These are phyloP conservation scores for Neoarius graeffei DNA, from an alignment of 2,113 vertebrate species.

Conservation along the genomic window DNA sequence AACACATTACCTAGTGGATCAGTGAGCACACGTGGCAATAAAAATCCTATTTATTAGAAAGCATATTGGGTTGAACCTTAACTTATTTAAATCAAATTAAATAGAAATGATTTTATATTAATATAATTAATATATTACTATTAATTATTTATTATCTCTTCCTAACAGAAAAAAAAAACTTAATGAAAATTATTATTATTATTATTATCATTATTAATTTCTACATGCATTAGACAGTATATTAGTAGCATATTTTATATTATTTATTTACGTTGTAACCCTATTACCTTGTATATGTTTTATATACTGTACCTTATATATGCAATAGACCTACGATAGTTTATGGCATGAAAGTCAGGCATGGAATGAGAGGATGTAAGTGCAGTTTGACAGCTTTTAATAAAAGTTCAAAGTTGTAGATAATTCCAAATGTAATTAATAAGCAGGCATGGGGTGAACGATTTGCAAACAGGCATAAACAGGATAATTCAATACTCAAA, in stretches of 20 bases:
- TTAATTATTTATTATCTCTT: neutral
- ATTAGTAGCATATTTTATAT: neutral
- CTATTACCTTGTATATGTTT: neutral
- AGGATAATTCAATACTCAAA: too few relatives aligned
- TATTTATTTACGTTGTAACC: too few relatives aligned
- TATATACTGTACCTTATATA: neutral
- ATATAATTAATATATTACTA: conserved; percentile 35
- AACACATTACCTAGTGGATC: conserved; percentile 1
- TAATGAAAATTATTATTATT: neutral
- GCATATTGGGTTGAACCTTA: neutral
- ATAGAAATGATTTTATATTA: conserved; percentile 10
- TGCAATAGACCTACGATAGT: neutral
- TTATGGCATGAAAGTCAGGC: too few relatives aligned
- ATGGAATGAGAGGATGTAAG: too few relatives aligned
- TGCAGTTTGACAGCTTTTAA: too few relatives aligned
- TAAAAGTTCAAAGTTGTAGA: too few relatives aligned
- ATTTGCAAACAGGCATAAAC: too few relatives aligned
- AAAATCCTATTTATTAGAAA: neutral
- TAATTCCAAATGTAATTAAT: too few relatives aligned
- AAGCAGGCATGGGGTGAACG: too few relatives aligned
- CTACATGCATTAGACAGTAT: neutral
- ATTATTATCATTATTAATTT: neutral
- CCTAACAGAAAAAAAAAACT: too few relatives aligned
- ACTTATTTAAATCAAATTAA: neutral
- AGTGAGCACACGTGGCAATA: neutral